Base-by-base conservation (phyloP, 2,113 vertebrate genomes). In the Anthoscopus minutus region DNA sequence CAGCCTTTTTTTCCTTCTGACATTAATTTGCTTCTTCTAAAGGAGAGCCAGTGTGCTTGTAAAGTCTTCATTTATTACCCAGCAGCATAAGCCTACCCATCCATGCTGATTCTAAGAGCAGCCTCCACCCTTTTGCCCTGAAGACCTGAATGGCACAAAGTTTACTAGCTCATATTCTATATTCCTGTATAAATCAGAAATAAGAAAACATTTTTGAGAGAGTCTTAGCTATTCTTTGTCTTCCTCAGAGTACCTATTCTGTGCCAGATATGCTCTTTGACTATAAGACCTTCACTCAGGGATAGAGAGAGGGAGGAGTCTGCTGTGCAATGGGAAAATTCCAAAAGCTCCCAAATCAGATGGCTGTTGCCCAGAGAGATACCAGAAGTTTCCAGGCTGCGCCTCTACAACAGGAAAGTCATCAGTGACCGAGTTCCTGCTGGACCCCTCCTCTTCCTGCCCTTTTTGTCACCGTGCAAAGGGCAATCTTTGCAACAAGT, bases 131-230 rank as follows among this genome's bases (percentile, higher is more conserved):
- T 89, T 48, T 89, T 89, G 84, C 69, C 77, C 84, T 60, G 47
- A 91, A 92, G 72, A 62, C 81, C 74, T 71, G 30, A 95, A 94
- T 91, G 38, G 72, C 67, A 94, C 0, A 0, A 70, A 88, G 60
- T 81, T 91, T 89, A 95, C 96, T 87, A 91, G 69, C 48, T 87
- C 77, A 64, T 81, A 71, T 91, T 96, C 91, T 81, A 91, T 56
- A 91, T 89, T 91, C 64, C 69, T 86, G 38, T 60, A 96, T 40
- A 35, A 96, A 84, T 67, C 30, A 67, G 76, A 86, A 78, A 86
- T 73, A 80, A 67, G 22, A 78, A 91, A 81, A 31, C 5, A 50
- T 38, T 81, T 88, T 21, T 60, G 24, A 83, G 24, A 83, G 24
- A 90, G 56, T 57, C 64, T 84, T 51, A 64, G 48, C 51, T 74